These are phyloP conservation scores for Sylvicola cinctus DNA, from an alignment of 2,888 invertebrate genomes.

Conservation along the genomic window DNA sequence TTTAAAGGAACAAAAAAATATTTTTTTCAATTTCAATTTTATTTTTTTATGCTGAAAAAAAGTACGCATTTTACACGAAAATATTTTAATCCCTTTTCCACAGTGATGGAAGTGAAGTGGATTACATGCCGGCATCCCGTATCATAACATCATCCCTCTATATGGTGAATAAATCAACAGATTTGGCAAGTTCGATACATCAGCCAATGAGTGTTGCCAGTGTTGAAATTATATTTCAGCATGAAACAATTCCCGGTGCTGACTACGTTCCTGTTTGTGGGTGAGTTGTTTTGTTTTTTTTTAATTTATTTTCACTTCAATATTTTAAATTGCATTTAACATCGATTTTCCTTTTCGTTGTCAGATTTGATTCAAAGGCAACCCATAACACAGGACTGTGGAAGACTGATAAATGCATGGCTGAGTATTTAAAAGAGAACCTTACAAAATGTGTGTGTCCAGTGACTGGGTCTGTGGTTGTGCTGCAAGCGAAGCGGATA, in stretches of 20 bases:
- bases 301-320: background rate
- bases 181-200: constrained; percentile 20
- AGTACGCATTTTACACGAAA: too few species aligned
- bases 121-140: constrained; percentile 24
- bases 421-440: constrained; percentile 27
- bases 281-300: constrained; percentile 13
- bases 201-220: constrained; percentile 23
- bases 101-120: constrained; percentile 11
- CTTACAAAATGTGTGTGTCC: constrained; percentile 38
- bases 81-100: too few species aligned
- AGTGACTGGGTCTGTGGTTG: constrained; percentile 38
- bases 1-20: too few species aligned
- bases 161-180: constrained; percentile 23
- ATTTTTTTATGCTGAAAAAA: too few species aligned
- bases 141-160: constrained; percentile 25
- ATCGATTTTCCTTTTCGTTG: constrained; percentile 3
- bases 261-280: constrained; percentile 25
- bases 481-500: constrained; percentile 31
- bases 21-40: too few species aligned
- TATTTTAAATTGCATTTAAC: background rate
- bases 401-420: constrained; percentile 37
- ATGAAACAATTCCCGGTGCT: constrained; percentile 18
- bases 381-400: constrained; percentile 31
- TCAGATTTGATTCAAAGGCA: constrained; percentile 24
- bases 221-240: constrained; percentile 26